Evolutionary conservation across 2,888 invertebrate genomes (phyloP).

Genomic region (Acronicta psi): DNA sequence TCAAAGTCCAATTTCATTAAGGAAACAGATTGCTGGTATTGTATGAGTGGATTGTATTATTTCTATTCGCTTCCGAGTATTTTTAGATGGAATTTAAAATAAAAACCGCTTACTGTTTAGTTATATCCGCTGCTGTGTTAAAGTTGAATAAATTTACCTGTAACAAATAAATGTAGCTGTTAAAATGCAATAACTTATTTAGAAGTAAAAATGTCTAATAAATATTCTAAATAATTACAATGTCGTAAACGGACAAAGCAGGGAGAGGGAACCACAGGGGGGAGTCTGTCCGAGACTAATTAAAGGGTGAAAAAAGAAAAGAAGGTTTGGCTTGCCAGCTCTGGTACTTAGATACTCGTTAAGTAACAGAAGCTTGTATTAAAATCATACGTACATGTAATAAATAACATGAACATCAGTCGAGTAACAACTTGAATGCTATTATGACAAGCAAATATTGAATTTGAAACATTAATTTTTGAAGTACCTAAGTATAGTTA

Average conservation of each 20-base stretch:
- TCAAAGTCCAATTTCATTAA: constrained; percentile 55
- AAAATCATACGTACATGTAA: no score
- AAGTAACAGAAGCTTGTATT: not conserved
- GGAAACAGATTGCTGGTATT: constrained; percentile 17
- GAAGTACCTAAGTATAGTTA: no score
- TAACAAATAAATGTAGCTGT: constrained; percentile 47
- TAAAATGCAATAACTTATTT: no score
- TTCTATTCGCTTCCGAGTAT: constrained; percentile 42
- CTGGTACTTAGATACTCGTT: not conserved
- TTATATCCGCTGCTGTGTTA: constrained; percentile 2
- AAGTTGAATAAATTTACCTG: constrained; percentile 58
- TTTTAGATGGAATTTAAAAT: constrained; percentile 30
- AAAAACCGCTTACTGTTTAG: constrained; percentile 18
- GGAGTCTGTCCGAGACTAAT: constrained; percentile 27
- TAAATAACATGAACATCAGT: no score
- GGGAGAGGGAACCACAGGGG: constrained; percentile 4
- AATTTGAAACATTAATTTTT: no score
- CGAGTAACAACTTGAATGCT: no score
- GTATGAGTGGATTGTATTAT: constrained; percentile 36
- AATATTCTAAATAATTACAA: constrained; percentile 17
- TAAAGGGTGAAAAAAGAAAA: constrained; percentile 14
- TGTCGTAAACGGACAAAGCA: constrained; percentile 13
- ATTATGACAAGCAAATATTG: no score
- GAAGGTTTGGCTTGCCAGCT: constrained; percentile 5
- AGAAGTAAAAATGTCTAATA: not conserved